Conservation (phyloP, 2,797 vertebrate genomes). For the Ptychobarbus kaznakovi region DNA sequence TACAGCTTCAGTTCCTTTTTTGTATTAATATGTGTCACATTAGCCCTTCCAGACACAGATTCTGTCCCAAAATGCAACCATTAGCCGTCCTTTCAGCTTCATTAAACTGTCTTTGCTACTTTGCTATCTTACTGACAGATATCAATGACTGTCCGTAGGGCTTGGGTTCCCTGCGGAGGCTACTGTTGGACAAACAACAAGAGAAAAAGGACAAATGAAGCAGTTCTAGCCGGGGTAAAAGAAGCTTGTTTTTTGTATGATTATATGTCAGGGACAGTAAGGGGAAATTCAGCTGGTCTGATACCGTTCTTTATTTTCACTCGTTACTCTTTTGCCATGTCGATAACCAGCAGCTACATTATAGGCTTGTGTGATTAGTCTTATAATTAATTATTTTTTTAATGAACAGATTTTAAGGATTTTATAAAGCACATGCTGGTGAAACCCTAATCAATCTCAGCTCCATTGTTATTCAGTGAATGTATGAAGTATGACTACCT, state of each 20-base stretch:
- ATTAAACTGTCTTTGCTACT: conserved; percentile 77
- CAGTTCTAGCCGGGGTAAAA: conserved; percentile 21
- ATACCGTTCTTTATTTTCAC: background rate
- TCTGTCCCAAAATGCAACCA: conserved; percentile 26
- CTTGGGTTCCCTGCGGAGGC: conserved; percentile 59
- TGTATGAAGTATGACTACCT: conserved; percentile 44
- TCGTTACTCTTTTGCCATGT: conserved; percentile 17
- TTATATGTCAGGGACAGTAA: conserved; percentile 21
- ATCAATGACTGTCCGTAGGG: conserved; percentile 70
- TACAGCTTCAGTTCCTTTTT: background rate
- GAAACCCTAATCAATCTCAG: conserved; percentile 43
- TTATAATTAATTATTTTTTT: conserved; percentile 29
- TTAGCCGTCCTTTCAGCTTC: conserved; percentile 64
- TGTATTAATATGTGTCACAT: conserved; percentile 6
- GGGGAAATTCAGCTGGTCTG: background rate
- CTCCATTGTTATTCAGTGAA: conserved; percentile 43
- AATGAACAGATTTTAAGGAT: conserved; percentile 34
- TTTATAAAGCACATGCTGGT: background rate
- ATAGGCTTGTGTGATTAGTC: conserved; percentile 15
- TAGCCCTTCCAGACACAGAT: conserved; percentile 20
- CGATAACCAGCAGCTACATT: conserved; percentile 1
- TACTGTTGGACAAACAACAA: conserved; percentile 54
- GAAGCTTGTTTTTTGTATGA: background rate
- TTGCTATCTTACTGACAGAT: conserved; percentile 70
- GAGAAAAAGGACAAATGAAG: conserved; percentile 17